phyloP scores from a whole-genome alignment of 2,113 vertebrate species.

The Coreoperca whiteheadi region DNA sequence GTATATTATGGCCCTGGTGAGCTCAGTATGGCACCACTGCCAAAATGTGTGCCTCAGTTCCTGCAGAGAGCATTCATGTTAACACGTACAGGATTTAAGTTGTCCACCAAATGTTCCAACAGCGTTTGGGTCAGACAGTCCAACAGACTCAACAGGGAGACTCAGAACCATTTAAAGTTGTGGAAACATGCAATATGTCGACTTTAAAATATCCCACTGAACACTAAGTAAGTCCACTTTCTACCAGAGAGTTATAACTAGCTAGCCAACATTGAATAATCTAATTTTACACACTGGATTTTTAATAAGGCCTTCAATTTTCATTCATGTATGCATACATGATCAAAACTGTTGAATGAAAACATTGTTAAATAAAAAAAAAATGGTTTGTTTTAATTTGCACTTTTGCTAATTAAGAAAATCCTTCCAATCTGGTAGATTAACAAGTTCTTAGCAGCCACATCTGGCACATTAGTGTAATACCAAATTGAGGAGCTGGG shows the following conservation, averaged over 20 bases:
- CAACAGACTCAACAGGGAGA: not conserved
- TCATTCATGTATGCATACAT: not conserved
- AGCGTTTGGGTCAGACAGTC: not conserved
- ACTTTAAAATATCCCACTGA: not conserved
- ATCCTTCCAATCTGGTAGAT: slow-evolving; percentile 7
- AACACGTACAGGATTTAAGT: not conserved
- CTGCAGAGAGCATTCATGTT: slow-evolving; percentile 2
- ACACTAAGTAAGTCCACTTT: not conserved
- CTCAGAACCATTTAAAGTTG: not conserved
- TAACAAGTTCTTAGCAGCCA: not conserved
- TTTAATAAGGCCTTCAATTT: not conserved
- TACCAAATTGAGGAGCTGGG: not conserved
- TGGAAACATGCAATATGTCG: not conserved
- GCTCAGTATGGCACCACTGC: not conserved
- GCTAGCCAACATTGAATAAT: not conserved
- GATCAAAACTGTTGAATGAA: not conserved
- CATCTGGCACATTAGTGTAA: not conserved
- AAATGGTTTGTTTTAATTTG: not conserved
- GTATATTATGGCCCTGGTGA: not conserved
- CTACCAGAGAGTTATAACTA: not conserved
- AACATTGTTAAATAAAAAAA: not conserved
- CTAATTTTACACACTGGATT: not conserved
- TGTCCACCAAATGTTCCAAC: not conserved
- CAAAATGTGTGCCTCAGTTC: slow-evolving; percentile 13
- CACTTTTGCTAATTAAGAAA: not conserved